Base-by-base conservation (phyloP, 2,888 invertebrate species). In the Dasypolia templi region DNA sequence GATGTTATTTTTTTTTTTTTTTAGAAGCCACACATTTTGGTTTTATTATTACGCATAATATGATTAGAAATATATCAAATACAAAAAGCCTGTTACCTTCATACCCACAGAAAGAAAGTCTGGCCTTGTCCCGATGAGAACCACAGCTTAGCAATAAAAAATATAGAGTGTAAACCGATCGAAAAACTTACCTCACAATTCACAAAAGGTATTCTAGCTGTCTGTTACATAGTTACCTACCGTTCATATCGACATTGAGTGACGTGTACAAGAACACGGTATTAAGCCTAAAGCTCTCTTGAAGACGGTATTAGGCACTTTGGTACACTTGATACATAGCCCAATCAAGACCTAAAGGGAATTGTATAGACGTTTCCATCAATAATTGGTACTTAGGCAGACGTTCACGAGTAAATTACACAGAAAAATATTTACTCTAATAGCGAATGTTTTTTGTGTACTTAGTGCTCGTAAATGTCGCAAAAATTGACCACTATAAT, bases 191-290 rank as follows among this genome's bases (percentile, higher is more conserved):
- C 14, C 19, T 32, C 17, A n/a, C 17, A 55, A 55, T 35, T 11
- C 26, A 44, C n/a, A 67, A 44, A 74, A 76, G 19, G 19, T 46
- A 75, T 44, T 44, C n/a, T 58, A 67, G 14, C 51, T 51, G 58
- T 29, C 44, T 76, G 32, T 58, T 39, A 67, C 26, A 14, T 35
- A 46, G 51, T 51, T 55, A 49, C 42, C 35, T 56, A 42, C 19
- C 22, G 44, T 61, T 58, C 19, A 74, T 55, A 80, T 68, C 49
- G 49, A 65, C 68, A 61, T 68, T 68, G 81, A 79, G 44, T 68
- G 81, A 65, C 67, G 32, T 64, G 5, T 35, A 65, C 65, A 81
- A 22, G 42, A 46, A 75, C 56, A 62, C 5, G 64, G 42, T 81
- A 68, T 81, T 81, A 61, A n/a, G 49, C 22, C 56, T 39, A 32